Evolutionary conservation across 2,888 invertebrate genomes (phyloP).

Genomic region (Athrips mouffetella): DNA sequence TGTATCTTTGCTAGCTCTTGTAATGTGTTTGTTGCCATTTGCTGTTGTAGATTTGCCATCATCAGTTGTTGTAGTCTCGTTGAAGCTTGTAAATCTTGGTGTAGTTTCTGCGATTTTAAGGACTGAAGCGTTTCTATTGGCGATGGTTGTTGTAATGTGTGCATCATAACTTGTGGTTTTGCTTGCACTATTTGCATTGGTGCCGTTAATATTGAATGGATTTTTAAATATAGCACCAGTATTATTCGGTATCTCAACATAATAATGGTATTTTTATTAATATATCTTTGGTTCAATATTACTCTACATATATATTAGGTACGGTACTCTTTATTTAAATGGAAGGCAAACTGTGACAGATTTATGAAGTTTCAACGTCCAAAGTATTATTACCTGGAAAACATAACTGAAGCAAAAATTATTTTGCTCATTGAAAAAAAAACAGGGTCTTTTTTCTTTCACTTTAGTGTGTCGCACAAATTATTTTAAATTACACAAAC

Average conservation of each 20-base stretch:
- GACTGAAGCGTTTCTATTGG: slow-evolving; percentile 4
- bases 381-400: too few relatives aligned
- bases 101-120: background rate
- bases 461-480: too few relatives aligned
- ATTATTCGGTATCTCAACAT: background rate
- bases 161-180: slow-evolving; percentile 7
- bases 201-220: background rate
- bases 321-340: background rate
- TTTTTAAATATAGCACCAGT: background rate
- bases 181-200: background rate
- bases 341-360: too few relatives aligned
- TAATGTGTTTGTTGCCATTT: background rate
- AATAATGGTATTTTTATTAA: too few relatives aligned
- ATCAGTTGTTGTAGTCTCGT: slow-evolving; percentile 2
- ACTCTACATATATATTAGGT: too few relatives aligned
- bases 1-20: slow-evolving; percentile 6
- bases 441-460: too few relatives aligned
- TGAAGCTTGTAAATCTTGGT: slow-evolving; percentile 1
- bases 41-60: slow-evolving; percentile 1
- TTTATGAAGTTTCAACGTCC: too few relatives aligned
- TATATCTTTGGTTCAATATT: too few relatives aligned
- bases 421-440: too few relatives aligned
- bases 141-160: slow-evolving; percentile 4
- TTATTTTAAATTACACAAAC: too few relatives aligned
- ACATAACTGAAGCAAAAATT: too few relatives aligned